Conservation (phyloP, 2,888 invertebrate genomes). For the Oscheius sp. region DNA sequence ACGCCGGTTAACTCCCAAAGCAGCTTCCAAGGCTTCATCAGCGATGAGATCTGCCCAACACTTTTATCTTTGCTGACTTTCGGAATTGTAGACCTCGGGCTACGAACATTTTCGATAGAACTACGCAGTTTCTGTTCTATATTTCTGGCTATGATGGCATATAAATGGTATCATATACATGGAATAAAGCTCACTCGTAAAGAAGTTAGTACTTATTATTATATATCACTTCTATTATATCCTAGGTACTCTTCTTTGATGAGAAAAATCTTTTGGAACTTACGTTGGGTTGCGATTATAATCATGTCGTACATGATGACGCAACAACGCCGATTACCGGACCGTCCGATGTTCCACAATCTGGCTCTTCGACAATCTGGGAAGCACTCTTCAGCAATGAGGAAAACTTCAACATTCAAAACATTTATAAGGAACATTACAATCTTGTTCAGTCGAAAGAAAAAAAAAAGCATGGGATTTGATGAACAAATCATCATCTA, state of each 20-base stretch:
- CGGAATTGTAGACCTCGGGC: background rate
- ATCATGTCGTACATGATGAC: background rate
- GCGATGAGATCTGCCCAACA: slow-evolving; percentile 1
- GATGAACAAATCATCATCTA: no score
- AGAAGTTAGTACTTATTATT: no score
- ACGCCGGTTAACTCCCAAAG: background rate
- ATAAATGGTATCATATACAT: slow-evolving; percentile 7
- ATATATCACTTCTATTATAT: no score
- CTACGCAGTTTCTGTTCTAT: background rate
- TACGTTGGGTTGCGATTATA: background rate
- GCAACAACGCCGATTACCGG: background rate
- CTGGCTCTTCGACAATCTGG: background rate
- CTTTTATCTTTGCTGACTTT: background rate
- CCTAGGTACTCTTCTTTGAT: slow-evolving; percentile 20
- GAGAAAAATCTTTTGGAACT: slow-evolving; percentile 7
- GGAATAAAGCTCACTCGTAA: slow-evolving; percentile 2
- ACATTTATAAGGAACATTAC: slow-evolving; percentile 14
- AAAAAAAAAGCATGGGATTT: no score
- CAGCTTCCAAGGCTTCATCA: background rate
- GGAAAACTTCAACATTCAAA: slow-evolving; percentile 2
- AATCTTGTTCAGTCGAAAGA: no score
- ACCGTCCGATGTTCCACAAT: background rate
- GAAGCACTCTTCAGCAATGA: slow-evolving; percentile 4
- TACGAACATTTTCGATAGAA: background rate
- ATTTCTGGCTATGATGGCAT: background rate